Base-by-base conservation (phyloP, 64 coral and sea anemone genomes). In the Orbicella faveolata region DNA sequence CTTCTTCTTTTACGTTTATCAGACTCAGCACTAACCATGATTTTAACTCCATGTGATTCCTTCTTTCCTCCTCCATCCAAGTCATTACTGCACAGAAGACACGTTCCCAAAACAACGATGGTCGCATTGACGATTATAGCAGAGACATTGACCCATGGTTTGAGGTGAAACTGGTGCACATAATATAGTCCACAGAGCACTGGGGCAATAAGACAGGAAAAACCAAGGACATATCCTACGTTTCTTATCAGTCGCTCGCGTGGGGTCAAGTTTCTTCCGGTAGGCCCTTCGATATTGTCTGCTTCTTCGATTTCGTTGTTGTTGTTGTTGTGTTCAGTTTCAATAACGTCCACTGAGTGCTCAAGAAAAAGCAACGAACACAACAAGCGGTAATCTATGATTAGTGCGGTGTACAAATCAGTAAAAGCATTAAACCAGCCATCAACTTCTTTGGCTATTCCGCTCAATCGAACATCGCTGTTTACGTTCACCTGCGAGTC, bases 321-420 rank as follows among this genome's bases (percentile, higher is more conserved):
- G 36, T 83, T 36, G 12, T 64, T 30, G 18, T 65, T 14, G 14
- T 1, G 34, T 19, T 64, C 57, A 44, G 37, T 13, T 61, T 57
- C 51, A 59, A 52, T 16, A 73, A 88, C 67, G 55, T 95, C 90
- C 20, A 89, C 59, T 18, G 94, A 90, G 75, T 96, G 95, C 66
- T 93, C 91, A 14, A 93, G 36, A 34, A 96, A 96, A 10, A 93
- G 34, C 39, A 96, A 59, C 13, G 70, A 78, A 54, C 91, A 96
- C 9, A 96, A 18, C 1, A 96, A 48, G 18, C 91, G 83, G 37
- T 96, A 96, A 65, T 96, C 95, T 52, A 96, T 93, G 59, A 93
- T 73, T 59, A 96, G 48, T 41, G 91, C 88, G 21, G 83, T 96
- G 72, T 96, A 96, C 7, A 79, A 2, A 2, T 85, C 87, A 59